Conservation (phyloP, 2,113 vertebrate genomes). For the Chamaetylas fuelleborni region DNA sequence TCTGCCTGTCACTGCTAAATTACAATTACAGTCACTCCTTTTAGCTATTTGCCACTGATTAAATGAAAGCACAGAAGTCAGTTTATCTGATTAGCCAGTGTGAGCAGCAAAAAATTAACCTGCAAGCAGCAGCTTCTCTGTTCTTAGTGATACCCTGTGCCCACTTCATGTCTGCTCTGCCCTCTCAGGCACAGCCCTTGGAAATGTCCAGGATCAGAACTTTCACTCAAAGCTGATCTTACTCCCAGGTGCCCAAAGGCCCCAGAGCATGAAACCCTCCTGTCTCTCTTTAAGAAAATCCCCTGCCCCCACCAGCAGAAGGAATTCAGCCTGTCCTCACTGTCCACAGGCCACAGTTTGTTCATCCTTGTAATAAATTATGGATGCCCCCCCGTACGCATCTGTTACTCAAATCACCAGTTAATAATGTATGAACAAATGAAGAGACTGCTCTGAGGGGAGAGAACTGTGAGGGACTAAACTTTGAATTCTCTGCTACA, state of each 20-base stretch:
- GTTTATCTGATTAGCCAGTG: background rate
- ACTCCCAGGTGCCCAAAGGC: background rate
- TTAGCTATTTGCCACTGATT: background rate
- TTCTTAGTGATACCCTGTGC: background rate
- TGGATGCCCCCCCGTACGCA: background rate
- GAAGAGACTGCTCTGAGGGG: constrained; percentile 28
- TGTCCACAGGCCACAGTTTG: background rate
- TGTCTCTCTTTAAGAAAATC: background rate
- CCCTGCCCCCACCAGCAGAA: background rate
- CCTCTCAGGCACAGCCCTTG: background rate
- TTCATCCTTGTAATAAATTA: constrained; percentile 49
- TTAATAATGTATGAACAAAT: constrained; percentile 69
- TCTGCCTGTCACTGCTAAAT: background rate
- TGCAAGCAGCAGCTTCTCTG: background rate
- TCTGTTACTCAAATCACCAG: constrained; percentile 63
- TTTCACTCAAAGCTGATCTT: background rate
- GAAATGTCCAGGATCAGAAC: background rate
- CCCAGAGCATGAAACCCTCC: fast-evolving
- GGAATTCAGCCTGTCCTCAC: background rate
- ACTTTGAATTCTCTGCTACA: constrained; percentile 47
- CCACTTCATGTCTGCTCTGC: background rate
- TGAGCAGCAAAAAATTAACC: background rate
- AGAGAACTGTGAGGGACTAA: constrained; percentile 35
- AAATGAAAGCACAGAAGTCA: background rate
- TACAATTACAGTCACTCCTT: background rate